Percentiles rank a stretch among this genome's conserved stretches.
Evolutionary conservation across 2,113 vertebrate species (phyloP).

Genomic region (Archilochus colubris): DNA sequence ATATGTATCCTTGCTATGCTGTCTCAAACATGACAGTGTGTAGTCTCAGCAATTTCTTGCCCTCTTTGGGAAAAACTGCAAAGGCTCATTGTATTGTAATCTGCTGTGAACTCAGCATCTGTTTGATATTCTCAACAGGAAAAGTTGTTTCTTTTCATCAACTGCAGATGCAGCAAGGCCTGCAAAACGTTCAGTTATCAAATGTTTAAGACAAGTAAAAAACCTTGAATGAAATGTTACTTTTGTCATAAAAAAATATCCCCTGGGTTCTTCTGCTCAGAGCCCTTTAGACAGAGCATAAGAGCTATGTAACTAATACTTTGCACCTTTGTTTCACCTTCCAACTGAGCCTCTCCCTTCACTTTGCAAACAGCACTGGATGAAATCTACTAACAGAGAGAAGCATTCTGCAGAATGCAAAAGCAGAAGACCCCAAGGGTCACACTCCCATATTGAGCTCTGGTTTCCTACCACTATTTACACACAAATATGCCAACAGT

Average conservation of each 20-base stretch:
- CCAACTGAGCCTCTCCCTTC: background rate
- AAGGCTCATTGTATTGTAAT: background rate
- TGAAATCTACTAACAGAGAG: background rate
- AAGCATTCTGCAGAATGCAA: background rate
- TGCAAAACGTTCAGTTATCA: background rate
- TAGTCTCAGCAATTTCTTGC: constrained; percentile 15
- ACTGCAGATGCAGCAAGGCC: constrained; percentile 14
- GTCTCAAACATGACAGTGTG: background rate
- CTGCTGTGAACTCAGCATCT: constrained; percentile 39
- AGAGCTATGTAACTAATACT: background rate
- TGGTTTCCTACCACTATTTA: background rate
- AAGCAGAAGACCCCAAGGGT: background rate
- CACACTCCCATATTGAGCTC: background rate
- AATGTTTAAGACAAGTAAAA: background rate
- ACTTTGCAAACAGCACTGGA: background rate
- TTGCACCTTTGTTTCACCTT: background rate
- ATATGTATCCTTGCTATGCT: background rate
- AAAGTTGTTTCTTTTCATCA: constrained; percentile 14
- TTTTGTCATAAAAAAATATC: background rate
- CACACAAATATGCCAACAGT: background rate
- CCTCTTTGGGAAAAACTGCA: constrained; percentile 1
- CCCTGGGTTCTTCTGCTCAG: background rate
- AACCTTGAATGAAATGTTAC: background rate
- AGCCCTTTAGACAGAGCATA: background rate
- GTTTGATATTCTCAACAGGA: constrained; percentile 14